Evolutionary conservation across 64 coral and sea anemone genomes (phyloP), one percentile per base, ranked within the genome.

Genomic region (Pocillopora verrucosa): DNA sequence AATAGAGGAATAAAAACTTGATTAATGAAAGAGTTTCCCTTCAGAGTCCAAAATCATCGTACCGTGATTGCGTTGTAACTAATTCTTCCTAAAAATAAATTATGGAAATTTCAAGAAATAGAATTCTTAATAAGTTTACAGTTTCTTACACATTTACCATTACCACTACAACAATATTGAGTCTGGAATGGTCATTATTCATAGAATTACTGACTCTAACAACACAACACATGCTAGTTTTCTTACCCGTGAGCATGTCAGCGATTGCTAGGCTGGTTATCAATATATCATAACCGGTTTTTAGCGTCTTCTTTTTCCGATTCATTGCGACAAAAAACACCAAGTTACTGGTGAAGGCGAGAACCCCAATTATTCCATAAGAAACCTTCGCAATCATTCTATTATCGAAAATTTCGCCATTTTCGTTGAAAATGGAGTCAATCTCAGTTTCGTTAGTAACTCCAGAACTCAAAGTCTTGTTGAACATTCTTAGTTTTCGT

Each of bases 191-290:
- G 22, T 70, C 9, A 70, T 20, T 70, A 10, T 70, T 70, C 5
- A 10, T 70, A 11, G n/a, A 30, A 1, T 30, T 11, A n/a, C 65
- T 22, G 65, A 17, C 9, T 69, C 65, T 22, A n/a, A 69, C 4
- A 22, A 69, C 65, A 22, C 65, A 69, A 69, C 19, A 69, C 19
- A 69, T 0, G 41, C 10, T 69, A 69, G 5, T 70, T 70, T 70
- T 58, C 83, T 36, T 77, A 86, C 90, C 82, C 76, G 82, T 86
- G 0, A 92, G 51, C 36, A 26, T 73, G 78, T 92, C 90, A 34
- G 90, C 76, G 10, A 92, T 65, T 20, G 90, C 90, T 3, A 92
- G 76, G 60, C 84, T 92, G 24, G 78, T 79, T 51, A 92, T 92
- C 3, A 92, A 83, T 36, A 86, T 37, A 37, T 92, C 84, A 30